Evolutionary conservation across 1,140 invertebrate genomes (phyloP).

Genomic region (Oncopeltus fasciatus): DNA sequence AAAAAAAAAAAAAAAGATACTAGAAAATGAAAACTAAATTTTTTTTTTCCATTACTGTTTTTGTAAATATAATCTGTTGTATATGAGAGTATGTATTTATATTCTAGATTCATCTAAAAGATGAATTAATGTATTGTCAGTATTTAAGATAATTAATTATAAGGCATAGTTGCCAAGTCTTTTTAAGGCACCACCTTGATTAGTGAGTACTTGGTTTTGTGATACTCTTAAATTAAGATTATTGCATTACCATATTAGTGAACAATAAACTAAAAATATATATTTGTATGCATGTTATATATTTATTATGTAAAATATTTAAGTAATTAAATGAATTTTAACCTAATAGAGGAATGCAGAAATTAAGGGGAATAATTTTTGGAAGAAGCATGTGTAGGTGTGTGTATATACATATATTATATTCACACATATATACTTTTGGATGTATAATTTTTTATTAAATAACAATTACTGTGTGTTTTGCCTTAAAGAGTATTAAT

Average conservation of each 20-base stretch:
- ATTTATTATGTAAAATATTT: no score
- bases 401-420: no score
- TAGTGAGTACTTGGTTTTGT: neutral
- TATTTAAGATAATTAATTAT: neutral
- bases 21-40: neutral
- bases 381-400: no score
- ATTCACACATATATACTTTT: no score
- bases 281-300: no score
- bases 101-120: neutral
- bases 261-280: no score
- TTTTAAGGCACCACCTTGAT: neutral
- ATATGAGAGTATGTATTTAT: neutral
- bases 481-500: no score
- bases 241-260: constrained; percentile 4
- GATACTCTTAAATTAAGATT: constrained; percentile 9
- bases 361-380: no score
- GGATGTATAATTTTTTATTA: no score
- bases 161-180: neutral
- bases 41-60: neutral
- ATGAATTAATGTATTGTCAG: neutral
- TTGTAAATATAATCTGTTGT: neutral
- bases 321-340: no score
- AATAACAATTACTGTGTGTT: no score
- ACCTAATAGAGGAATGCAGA: no score
- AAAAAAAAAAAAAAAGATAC: neutral